Conservation (phyloP, 2,797 vertebrate genomes). For the Neoniphon sammara region DNA sequence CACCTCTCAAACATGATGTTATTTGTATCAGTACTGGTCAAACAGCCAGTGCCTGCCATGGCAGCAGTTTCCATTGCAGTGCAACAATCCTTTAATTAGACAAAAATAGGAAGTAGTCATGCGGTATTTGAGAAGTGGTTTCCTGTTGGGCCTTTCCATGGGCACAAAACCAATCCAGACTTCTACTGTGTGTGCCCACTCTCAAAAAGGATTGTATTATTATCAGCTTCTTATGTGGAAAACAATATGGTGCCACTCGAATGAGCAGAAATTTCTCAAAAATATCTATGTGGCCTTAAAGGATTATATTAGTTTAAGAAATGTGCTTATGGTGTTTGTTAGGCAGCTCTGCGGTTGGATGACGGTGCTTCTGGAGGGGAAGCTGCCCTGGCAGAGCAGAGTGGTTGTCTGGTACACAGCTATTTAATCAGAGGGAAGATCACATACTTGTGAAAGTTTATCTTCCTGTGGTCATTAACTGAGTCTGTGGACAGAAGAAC, state of each 20-base stretch:
- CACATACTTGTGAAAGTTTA: conserved; percentile 64
- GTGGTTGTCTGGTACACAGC: conserved; percentile 45
- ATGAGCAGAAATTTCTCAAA: conserved; percentile 32
- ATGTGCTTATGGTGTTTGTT: conserved; percentile 40
- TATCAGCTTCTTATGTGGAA: conserved; percentile 60
- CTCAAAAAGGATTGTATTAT: conserved; percentile 58
- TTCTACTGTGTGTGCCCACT: conserved; percentile 52
- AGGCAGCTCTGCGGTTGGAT: conserved; percentile 44
- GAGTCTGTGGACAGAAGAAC: conserved; percentile 45
- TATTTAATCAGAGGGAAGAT: conserved; percentile 69
- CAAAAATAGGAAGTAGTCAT: conserved; percentile 78
- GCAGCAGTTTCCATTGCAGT: conserved; percentile 59
- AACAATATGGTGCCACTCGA: conserved; percentile 46
- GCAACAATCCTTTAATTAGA: conserved; percentile 74
- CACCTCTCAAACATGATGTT: conserved; percentile 28
- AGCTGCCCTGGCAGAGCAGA: conserved; percentile 38
- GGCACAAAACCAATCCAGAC: conserved; percentile 58
- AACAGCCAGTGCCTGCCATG: conserved; percentile 34
- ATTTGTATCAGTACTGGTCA: conserved; percentile 20
- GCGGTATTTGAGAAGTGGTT: conserved; percentile 72
- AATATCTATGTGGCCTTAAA: conserved; percentile 55
- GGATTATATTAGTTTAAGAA: conserved; percentile 42
- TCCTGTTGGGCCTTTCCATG: conserved; percentile 67
- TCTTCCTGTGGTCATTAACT: conserved; percentile 63
- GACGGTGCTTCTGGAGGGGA: conserved; percentile 48